Base-by-base conservation (phyloP, 1,140 invertebrate genomes). In the Drosophila pseudoobscura region DNA sequence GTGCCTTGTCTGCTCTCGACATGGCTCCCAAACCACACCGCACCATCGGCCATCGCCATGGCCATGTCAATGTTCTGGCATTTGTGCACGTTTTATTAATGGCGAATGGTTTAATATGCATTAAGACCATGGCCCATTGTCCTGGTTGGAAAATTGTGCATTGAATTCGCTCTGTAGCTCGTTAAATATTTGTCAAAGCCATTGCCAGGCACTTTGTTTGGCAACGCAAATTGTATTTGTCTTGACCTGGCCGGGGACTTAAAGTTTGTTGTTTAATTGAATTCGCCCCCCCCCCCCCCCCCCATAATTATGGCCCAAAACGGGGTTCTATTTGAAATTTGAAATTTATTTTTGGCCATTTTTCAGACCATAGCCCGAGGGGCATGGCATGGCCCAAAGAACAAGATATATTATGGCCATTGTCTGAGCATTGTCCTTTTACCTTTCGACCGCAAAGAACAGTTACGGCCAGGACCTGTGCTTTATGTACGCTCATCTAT, bases 81-180 rank as follows among this genome's bases (percentile, higher is more conserved):
- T 83, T 83, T 78, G 76, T 84, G 80, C 80, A 83, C 80, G 80
- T 84, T 79, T 78, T 56, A 66, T 70, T 78, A 83, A 82, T 75
- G 61, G 54, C 54, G 63, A 49, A 62, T 66, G 58, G 57, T 68
- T 59, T 62, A 78, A 78, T 83, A 71, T 78, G 70, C 75, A 78
- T 83, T 70, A 56, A 75, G 73, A 57, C 53, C 70, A 69, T 68
- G 65, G 62, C 44, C 66, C 66, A 69, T 70, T 70, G 66, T 76
- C 68, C 52, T 54, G 45, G 68, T 60, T 71, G 68, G 1, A 71
- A 60, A 71, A 17, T 17, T 71, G 71, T 71, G 68, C 68, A 71
- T 71, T 71, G 49, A 70, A 70, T 70, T 56, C 17, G 63, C 66
- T 70, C 41, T 45, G 64, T 31, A 2, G 31, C 8, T 31, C 35